Evolutionary conservation across 2,113 vertebrate species (phyloP).

Genomic region (Casuarius casuarius): DNA sequence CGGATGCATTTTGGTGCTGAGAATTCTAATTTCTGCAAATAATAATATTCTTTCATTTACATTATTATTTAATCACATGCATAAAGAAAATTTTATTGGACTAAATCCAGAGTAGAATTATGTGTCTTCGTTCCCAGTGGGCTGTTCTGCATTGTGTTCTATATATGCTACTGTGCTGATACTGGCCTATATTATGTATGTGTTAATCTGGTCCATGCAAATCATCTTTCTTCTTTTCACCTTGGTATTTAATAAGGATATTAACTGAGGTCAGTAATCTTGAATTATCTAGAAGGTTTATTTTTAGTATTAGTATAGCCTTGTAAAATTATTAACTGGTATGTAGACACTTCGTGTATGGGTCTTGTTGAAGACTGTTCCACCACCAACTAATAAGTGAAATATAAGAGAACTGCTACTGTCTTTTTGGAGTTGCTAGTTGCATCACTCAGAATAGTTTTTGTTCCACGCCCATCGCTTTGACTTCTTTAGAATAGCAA

Average conservation of each 20-base stretch:
- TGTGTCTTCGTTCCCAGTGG: not conserved
- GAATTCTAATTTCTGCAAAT: not conserved
- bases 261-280: not conserved
- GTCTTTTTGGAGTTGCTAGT: not conserved
- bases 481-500: not conserved
- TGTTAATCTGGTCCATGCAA: not conserved
- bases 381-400: not conserved
- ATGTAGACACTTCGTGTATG: not conserved
- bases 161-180: not conserved
- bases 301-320: not conserved
- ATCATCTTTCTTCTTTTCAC: not conserved
- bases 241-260: not conserved
- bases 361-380: not conserved
- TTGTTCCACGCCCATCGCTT: not conserved
- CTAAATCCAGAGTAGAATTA: not conserved
- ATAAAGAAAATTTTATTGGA: not conserved
- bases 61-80: not conserved
- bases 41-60: not conserved
- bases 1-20: rapidly evolving
- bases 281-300: conserved; percentile 3
- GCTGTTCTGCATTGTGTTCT: not conserved
- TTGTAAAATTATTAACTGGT: not conserved
- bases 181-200: not conserved
- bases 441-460: not conserved
- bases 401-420: not conserved